Evolutionary conservation across 2,888 invertebrate species (phyloP), one percentile per base, ranked within the genome.

Genomic region (Cheilosia scutellata): DNA sequence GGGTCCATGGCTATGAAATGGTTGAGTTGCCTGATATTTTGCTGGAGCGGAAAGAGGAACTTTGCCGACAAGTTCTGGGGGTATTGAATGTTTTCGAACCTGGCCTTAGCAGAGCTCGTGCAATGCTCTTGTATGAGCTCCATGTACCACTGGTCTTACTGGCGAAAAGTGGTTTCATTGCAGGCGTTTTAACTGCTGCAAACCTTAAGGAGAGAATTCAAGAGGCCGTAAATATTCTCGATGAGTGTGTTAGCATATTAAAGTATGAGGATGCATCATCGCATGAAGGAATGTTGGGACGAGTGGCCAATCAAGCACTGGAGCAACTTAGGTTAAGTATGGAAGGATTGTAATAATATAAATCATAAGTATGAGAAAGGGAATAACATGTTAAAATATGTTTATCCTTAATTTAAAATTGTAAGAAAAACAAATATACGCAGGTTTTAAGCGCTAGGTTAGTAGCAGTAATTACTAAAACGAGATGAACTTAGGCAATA

Each of bases 101-200:
- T 0, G 97, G 97, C 1, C 93, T 95, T 70, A 95, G 95, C 55
- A 93, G 97, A 88, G 94, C 96, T 89, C 94, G 97, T 93, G 96
- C 96, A 11, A 94, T 96, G 93, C 95, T 95, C 89, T 91, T 97
- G 29, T 97, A 97, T 90, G 97, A 97, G 91, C 92, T 97, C 13
- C 97, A 97, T 90, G 96, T 96, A 0, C 96, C 97, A 0, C 90
- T 96, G 7, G 94, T 96, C 91, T 93, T 95, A 88, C 89, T 96
- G 86, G 95, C 96, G 0, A 94, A 95, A 88, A 95, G 93, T 88
- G 94, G 94, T 79, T 96, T 94, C 89, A 93, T 94, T 57, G 93
- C 94, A 0, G 94, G 94, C 0, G 91, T 93, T 0, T 94, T 96
- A 16, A 93, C 93, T 33, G 93, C 94, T 49, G 93, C 94, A 0